phyloP scores from a whole-genome alignment of 2,888 invertebrate species.

The Sclerodermus sp. region DNA sequence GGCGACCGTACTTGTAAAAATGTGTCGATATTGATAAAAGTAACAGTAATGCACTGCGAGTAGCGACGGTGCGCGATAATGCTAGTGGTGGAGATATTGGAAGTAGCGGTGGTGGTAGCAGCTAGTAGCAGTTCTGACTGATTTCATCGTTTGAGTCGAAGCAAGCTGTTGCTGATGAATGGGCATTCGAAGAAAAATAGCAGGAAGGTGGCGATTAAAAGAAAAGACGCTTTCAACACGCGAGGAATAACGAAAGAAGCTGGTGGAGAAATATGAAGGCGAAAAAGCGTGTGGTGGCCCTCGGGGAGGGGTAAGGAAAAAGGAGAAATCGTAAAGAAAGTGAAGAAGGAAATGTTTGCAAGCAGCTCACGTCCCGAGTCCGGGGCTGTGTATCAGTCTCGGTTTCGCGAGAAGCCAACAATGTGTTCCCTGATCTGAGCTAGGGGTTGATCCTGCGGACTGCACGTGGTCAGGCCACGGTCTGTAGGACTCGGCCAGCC shows the following conservation, averaged over 20 bases:
- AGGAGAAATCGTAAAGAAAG: constrained; percentile 3
- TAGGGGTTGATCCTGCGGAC: background rate
- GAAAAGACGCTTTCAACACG: constrained; percentile 7
- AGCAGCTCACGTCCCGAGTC: constrained; percentile 20
- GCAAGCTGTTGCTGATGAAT: no score
- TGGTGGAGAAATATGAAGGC: constrained; percentile 4
- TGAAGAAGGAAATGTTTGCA: constrained; percentile 6
- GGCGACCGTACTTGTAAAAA: no score
- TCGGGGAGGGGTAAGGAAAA: background rate
- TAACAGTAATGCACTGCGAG: no score
- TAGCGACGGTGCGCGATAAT: no score
- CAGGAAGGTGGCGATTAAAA: constrained; percentile 16
- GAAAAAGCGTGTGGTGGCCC: background rate
- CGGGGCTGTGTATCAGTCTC: constrained; percentile 32
- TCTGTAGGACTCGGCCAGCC: no score
- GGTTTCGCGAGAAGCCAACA: constrained; percentile 35
- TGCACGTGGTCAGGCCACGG: no score
- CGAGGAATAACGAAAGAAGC: background rate
- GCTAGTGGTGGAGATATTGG: no score
- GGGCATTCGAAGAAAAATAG: no score
- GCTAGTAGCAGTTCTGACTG: no score
- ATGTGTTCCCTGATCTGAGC: constrained; percentile 34
- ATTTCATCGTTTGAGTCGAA: no score
- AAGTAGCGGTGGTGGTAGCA: no score
- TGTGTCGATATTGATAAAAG: no score